These are phyloP conservation scores for Pseudobourletiella spinata DNA, from an alignment of 1,140 invertebrate species.

Conservation along the genomic window DNA sequence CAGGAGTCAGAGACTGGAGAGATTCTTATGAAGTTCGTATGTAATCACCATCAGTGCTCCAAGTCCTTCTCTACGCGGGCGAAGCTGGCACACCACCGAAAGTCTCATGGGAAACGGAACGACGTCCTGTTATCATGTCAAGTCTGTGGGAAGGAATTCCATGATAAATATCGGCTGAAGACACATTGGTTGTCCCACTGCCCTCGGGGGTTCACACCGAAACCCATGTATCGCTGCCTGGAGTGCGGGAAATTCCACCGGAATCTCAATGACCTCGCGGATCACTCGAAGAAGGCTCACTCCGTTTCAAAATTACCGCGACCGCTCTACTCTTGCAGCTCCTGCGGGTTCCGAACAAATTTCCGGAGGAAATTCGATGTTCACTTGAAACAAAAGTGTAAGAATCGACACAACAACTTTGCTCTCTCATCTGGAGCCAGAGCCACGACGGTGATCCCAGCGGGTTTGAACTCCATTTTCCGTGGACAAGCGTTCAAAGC, in stretches of 20 bases:
- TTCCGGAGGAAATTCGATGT: neutral
- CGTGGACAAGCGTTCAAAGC: no score
- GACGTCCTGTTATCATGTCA: neutral
- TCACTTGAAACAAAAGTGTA: neutral
- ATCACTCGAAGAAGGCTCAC: neutral
- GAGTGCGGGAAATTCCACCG: neutral
- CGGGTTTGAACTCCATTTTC: no score
- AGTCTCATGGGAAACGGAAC: neutral
- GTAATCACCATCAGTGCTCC: neutral
- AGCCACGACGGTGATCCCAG: no score
- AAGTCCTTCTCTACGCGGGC: neutral
- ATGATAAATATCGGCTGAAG: neutral
- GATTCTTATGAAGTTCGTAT: neutral
- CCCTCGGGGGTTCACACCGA: neutral
- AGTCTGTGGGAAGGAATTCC: neutral
- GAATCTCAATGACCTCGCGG: neutral
- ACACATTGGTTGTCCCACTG: neutral
- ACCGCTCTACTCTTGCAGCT: neutral
- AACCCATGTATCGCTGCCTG: neutral
- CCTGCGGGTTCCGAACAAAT: neutral
- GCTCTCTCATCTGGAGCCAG: no score
- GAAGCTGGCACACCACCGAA: neutral
- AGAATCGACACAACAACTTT: no score
- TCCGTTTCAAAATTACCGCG: neutral
- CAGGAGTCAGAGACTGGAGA: neutral